Base-by-base conservation (phyloP, 1,140 invertebrate species). In the Drosophila teissieri region DNA sequence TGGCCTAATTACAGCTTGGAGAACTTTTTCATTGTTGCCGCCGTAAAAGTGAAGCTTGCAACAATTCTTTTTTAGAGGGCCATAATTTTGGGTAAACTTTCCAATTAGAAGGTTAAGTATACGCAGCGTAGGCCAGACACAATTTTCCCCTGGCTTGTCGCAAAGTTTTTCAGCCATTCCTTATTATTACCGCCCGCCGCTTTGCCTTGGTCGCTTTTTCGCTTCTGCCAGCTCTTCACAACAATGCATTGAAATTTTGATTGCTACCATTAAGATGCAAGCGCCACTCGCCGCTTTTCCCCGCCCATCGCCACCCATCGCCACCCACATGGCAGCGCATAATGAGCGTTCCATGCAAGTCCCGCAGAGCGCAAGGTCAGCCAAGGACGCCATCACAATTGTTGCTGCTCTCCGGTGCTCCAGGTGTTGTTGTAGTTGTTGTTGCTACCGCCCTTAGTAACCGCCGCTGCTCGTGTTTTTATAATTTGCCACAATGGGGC, bases 191-290 rank as follows among this genome's bases (percentile, higher is more conserved):
- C 31, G n/a, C 45, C 42, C 31, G n/a, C 45, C 52, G 14, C 53
- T 62, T 51, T 19, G 80, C 73, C 81, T 67, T 78, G 52, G 61
- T 57, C 57, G 22, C 19, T 40, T 74, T 74, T 75, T 65, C 24
- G 48, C 14, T 46, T 22, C 22, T 7, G 42, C 44, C 10, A 40
- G 36, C 27, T 53, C 44, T 61, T 44, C 64, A 65, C 70, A 82
- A 79, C 82, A 85, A 82, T 86, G 84, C 83, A 89, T 80, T 73
- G 48, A 77, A 88, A 83, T 88, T 83, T 85, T 88, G 79, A 89
- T 88, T 88, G 84, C 83, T 80, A 69, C 76, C 80, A 88, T 88
- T 88, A 88, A 88, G 88, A 83, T 89, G 83, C 83, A 88, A 79
- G 83, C 63, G 49, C 65, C 73, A 60, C 62, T 68, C 65, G 62